Evolutionary conservation across 1,140 invertebrate genomes (phyloP), one percentile per base, ranked within the genome.

Genomic region (Saxidomus purpurata): DNA sequence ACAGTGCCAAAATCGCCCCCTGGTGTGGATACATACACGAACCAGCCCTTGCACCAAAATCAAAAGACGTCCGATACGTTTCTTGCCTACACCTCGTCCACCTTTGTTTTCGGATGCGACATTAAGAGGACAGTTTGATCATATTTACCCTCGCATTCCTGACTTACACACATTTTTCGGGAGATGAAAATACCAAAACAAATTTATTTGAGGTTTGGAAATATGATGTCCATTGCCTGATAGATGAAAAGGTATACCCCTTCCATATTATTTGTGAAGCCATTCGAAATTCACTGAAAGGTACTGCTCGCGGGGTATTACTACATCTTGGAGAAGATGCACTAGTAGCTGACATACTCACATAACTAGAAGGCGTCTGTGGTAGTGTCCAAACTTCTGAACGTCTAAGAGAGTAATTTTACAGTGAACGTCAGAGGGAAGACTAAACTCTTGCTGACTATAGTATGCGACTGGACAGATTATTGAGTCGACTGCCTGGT

Each of bases 191-290:
- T 22, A 17, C n/a, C 19, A 9, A 36, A 38, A 43, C 11, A 13
- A 31, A n/a, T 15, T 47, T 36, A 17, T 47, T 84, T 84, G 61
- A 69, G 13, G 63, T 69, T 9, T 84, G 63, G 61, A 47, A 34
- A n/a, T 84, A 69, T 71, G 43, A 69, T 17, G 61, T 71, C 13
- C 6, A 71, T 69, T 71, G 61, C 28, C n/a, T 84, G 22, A 28
- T 84, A 3, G 3, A 47, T 36, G 34, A 55, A 22, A n/a, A 49
- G 13, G 36, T 82, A 25, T 61, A 80, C 34, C 59, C 79, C 17
- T 9, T 38, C 1, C 36, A 34, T 38, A 43, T 63, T 36, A 38
- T 82, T 22, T 11, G 19, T 19, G 52, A 82, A 63, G 55, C 79
- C 19, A 63, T 82, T 17, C 49, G 28, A 6, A 59, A 43, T 1